Evolutionary conservation across 1,140 invertebrate genomes (phyloP).

Genomic region (Bombyx mori): DNA sequence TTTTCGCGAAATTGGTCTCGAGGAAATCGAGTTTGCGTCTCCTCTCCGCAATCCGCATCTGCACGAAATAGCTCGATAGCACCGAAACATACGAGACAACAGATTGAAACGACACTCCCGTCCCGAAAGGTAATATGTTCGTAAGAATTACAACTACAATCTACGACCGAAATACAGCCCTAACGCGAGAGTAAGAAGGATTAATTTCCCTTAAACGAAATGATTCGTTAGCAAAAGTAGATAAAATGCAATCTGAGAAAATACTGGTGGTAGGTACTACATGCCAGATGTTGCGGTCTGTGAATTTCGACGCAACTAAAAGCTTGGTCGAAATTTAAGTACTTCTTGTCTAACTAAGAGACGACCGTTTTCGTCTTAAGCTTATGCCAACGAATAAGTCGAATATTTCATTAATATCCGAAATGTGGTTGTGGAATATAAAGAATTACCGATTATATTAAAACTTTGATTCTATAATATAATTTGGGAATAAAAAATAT

Average conservation of each 20-base stretch:
- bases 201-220: conserved; percentile 11
- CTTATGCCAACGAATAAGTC: too few relatives aligned
- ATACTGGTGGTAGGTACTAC: conserved; percentile 40
- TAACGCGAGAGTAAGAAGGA: conserved; percentile 3
- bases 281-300: conserved; percentile 62
- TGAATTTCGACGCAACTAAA: conserved; percentile 61
- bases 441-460: too few relatives aligned
- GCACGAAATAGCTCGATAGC: conserved; percentile 52
- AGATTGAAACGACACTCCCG: conserved; percentile 45
- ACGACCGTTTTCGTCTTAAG: too few relatives aligned
- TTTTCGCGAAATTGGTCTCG: conserved; percentile 34
- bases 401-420: too few relatives aligned
- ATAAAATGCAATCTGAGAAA: conserved; percentile 51
- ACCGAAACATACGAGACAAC: conserved; percentile 49
- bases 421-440: too few relatives aligned
- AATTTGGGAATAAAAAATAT: too few relatives aligned
- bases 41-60: conserved; percentile 50
- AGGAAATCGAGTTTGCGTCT: conserved; percentile 51
- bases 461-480: too few relatives aligned
- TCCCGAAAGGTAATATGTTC: neutral
- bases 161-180: too few relatives aligned
- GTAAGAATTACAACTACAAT: too few relatives aligned
- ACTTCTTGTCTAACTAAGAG: conserved; percentile 21
- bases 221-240: conserved; percentile 27
- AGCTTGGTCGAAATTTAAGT: conserved; percentile 44